Conservation (phyloP, 2,888 invertebrate species). For the Hedychridium roseum region DNA sequence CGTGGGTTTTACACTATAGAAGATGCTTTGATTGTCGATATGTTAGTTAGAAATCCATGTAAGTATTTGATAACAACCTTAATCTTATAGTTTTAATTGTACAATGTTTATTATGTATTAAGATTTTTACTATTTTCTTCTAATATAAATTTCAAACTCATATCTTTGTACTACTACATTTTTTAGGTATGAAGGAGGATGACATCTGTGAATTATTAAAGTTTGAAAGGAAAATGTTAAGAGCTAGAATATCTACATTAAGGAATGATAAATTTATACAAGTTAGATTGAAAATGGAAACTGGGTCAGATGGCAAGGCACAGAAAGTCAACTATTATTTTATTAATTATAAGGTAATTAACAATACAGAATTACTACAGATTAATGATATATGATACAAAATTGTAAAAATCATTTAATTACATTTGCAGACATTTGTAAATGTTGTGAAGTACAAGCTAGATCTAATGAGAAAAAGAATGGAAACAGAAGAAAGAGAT, state of each 20-base stretch:
- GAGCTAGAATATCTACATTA: conserved; percentile 84
- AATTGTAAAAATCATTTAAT: conserved; percentile 1
- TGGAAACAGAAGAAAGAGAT: conserved; percentile 95
- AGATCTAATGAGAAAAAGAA: conserved; percentile 92
- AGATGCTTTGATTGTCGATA: conserved; percentile 93
- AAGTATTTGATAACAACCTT: conserved; percentile 56
- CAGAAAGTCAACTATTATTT: conserved; percentile 97
- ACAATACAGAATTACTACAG: not conserved
- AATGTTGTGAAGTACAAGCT: conserved; percentile 98
- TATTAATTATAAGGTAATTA: conserved; percentile 85
- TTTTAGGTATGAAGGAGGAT: conserved; percentile 88
- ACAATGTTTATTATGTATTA: conserved; percentile 1
- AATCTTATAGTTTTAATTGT: not conserved
- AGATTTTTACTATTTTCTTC: conserved; percentile 1
- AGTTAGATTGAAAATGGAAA: conserved; percentile 93
- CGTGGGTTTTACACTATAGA: conserved; percentile 94
- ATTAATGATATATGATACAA: not conserved
- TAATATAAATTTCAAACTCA: not conserved
- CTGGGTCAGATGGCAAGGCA: conserved; percentile 91
- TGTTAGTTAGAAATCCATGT: conserved; percentile 95
- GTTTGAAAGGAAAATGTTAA: conserved; percentile 92
- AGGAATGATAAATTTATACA: conserved; percentile 94
- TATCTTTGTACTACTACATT: no score
- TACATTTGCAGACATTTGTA: conserved; percentile 80
- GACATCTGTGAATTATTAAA: conserved; percentile 89